A percentile compares a stretch with the other conserved stretches of the same genome.
phyloP scores from a whole-genome alignment of 2,113 vertebrate species.

The Ictidomys tridecemlineatus region DNA sequence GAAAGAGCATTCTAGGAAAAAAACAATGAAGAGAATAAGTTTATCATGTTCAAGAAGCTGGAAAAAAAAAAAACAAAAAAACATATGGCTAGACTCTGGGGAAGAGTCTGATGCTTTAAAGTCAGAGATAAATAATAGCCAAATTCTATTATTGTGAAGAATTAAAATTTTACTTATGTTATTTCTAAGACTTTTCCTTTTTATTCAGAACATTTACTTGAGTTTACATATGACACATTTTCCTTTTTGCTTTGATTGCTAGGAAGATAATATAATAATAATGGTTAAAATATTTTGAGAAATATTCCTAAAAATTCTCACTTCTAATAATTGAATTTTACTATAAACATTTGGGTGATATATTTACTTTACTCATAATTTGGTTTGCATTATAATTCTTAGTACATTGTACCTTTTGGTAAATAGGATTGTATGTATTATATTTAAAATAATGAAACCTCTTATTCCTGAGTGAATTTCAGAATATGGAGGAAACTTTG shows the following conservation, averaged over 20 bases:
- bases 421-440: background rate
- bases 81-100: background rate
- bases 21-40: background rate
- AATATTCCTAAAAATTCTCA: constrained; percentile 21
- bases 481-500: background rate
- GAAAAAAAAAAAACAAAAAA: constrained; percentile 13
- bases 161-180: background rate
- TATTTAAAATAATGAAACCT: constrained; percentile 17
- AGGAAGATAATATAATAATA: background rate
- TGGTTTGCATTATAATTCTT: constrained; percentile 1
- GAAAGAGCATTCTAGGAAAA: background rate
- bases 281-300: constrained; percentile 17
- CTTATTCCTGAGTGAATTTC: constrained; percentile 9
- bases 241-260: background rate
- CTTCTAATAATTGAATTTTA: constrained; percentile 23
- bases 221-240: background rate
- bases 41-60: background rate
- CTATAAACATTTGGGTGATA: background rate
- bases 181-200: background rate
- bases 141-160: background rate
- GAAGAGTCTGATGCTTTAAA: background rate
- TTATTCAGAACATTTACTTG: background rate
- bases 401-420: background rate
- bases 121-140: background rate
- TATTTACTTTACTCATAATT: background rate